Evolutionary conservation across 1,140 invertebrate genomes (phyloP).

Genomic region (Drosophila grimshawi): DNA sequence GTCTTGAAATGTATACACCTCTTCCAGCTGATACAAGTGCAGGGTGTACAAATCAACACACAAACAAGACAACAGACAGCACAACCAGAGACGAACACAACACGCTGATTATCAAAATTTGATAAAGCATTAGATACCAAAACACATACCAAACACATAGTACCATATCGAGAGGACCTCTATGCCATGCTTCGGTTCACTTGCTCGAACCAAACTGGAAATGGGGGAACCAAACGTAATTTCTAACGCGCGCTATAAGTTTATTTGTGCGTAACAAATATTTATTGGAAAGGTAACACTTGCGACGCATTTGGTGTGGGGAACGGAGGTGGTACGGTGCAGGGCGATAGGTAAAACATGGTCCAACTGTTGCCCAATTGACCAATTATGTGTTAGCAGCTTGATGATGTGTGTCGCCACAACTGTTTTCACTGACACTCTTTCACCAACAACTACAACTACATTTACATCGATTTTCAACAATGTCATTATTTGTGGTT

Average conservation of each 20-base stretch:
- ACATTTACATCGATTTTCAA: conserved; percentile 29
- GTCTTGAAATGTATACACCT: neutral
- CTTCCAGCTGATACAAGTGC: neutral
- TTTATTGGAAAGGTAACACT: conserved; percentile 82
- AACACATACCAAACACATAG: conserved; percentile 39
- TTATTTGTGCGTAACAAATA: conserved; percentile 82
- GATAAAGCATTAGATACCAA: conserved; percentile 65
- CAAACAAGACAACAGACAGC: conserved; percentile 38
- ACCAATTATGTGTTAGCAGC: conserved; percentile 67
- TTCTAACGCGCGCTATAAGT: conserved; percentile 72
- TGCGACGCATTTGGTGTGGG: conserved; percentile 26
- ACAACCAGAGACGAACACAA: conserved; percentile 57
- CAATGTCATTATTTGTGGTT: conserved; percentile 62
- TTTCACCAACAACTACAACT: conserved; percentile 21
- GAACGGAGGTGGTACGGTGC: conserved; percentile 1
- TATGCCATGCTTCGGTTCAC: conserved; percentile 55
- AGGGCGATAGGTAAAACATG: conserved; percentile 2
- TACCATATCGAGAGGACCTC: conserved; percentile 30
- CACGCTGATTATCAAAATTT: conserved; percentile 72
- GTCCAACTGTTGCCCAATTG: conserved; percentile 69
- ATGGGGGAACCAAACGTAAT: conserved; percentile 36
- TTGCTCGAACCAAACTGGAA: conserved; percentile 35
- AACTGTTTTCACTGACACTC: conserved; percentile 19
- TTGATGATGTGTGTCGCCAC: conserved; percentile 63
- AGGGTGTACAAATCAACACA: conserved; percentile 55